Evolutionary conservation across 1,140 invertebrate genomes (phyloP), one percentile per base, ranked within the genome.

Genomic region (Aphelenchoides fujianensis): DNA sequence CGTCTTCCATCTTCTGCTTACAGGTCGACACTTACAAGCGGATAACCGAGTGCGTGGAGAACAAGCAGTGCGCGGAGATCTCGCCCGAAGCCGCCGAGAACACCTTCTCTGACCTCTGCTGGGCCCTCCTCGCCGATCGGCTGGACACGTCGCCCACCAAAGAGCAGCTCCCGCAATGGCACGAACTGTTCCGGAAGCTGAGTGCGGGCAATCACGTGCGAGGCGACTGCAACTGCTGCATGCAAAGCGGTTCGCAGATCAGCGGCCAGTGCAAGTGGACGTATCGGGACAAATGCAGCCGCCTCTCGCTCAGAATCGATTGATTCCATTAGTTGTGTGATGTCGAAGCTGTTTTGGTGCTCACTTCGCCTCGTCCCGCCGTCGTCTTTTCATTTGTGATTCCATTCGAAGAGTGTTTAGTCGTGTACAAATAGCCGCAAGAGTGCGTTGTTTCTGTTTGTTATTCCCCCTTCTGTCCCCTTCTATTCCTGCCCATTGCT

Each of bases 261-360:
- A 67, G 36, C 16, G 34, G 19, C 23, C 27, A 70, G 34, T 70
- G 69, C 52, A 71, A 71, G 67, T 70, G 69, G 69, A 70, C 54
- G 5, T 70, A 63, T 57, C 27, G 35, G 5, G 35, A 67, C 27
- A 70, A 68, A n/a, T 70, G 69, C 30, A 34, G 31, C 28, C n/a
- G 28, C 19, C 37, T 70, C n/a, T 28, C 53, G n/a, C 55, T 69
- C 9, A 61, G 31, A 31, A 61, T 61, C n/a, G 59, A 61, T 48
- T 48, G 23, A 23, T 12, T 48, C 23, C 12, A 12, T 23, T 23
- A 48, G 23, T 16, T 16, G 12, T 23, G 41, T 48, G 12, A 48
- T 48, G 12, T 23, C 12, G 23, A 48, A 48, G 41, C 41, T 48
- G 12, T 48, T 48, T 48, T n/a, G n/a, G n/a, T n/a, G n/a, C n/a